Evolutionary conservation across 2,888 invertebrate species (phyloP).

Genomic region (Cataglyphis rosenhaueri): DNA sequence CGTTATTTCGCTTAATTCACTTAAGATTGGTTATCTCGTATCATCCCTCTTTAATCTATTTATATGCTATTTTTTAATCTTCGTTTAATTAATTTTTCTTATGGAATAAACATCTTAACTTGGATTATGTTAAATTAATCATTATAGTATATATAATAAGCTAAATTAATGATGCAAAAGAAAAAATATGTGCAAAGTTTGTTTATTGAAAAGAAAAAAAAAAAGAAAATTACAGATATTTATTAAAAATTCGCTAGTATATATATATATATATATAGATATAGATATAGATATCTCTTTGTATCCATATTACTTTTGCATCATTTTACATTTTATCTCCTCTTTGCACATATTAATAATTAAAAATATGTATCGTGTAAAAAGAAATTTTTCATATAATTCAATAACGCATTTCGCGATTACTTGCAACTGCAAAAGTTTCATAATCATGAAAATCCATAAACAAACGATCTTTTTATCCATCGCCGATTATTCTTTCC

Average conservation of each 20-base stretch:
- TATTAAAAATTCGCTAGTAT: neutral
- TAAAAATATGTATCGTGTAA: conserved; percentile 1
- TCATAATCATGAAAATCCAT: conserved; percentile 24
- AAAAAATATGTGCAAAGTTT: neutral
- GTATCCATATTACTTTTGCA: neutral
- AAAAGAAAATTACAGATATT: neutral
- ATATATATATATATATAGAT: too few species aligned
- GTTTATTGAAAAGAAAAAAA: neutral
- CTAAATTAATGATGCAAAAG: neutral
- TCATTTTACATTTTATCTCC: neutral
- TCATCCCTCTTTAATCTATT: neutral
- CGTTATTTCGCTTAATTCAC: neutral
- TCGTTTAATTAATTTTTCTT: neutral
- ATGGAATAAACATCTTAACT: neutral
- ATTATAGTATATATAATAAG: neutral
- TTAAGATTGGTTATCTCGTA: neutral
- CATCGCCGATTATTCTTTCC: neutral
- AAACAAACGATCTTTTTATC: conserved; percentile 13
- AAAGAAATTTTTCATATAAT: neutral
- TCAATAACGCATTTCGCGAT: conserved; percentile 3
- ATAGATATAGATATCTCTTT: neutral
- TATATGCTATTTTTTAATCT: neutral
- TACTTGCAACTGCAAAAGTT: neutral
- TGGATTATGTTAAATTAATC: neutral
- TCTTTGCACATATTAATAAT: neutral